These are phyloP conservation scores for Spodoptera frugiperda DNA, from an alignment of 1,140 invertebrate species.

Conservation along the genomic window DNA sequence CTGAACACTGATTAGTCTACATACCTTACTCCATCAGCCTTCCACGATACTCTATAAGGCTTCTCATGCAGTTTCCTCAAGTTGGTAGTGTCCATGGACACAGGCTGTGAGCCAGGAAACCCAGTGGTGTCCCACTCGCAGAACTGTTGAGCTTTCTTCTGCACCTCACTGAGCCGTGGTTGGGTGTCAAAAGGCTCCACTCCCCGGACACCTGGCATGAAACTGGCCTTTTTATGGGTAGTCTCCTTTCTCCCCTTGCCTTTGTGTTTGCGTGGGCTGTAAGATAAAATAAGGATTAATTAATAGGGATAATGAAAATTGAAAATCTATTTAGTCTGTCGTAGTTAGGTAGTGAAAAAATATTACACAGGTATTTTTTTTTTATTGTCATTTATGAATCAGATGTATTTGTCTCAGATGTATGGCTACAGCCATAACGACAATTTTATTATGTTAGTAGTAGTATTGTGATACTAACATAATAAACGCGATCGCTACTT, in stretches of 20 bases:
- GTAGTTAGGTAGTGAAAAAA: too few species aligned
- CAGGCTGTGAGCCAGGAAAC: conserved; percentile 98
- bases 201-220: conserved; percentile 94
- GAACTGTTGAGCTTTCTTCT: conserved; percentile 92
- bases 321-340: too few species aligned
- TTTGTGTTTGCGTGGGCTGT: conserved; percentile 58
- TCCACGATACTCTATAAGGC: conserved; percentile 99
- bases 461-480: too few species aligned
- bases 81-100: conserved; percentile 97
- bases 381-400: too few species aligned
- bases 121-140: conserved; percentile 93
- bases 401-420: too few species aligned
- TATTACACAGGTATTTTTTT: too few species aligned
- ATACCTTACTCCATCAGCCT: conserved; percentile 98
- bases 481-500: too few species aligned
- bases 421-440: too few species aligned
- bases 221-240: conserved; percentile 89
- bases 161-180: conserved; percentile 89
- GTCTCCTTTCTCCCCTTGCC: conserved; percentile 68
- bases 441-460: too few species aligned
- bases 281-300: too few species aligned
- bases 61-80: conserved; percentile 91
- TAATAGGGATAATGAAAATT: too few species aligned
- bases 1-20: too few species aligned
- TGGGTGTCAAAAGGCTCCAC: conserved; percentile 89